A percentile compares a stretch with the other conserved stretches of the same genome.
These are phyloP conservation scores for Nerophis ophidion DNA, from an alignment of 2,113 vertebrate species.

Conservation along the genomic window DNA sequence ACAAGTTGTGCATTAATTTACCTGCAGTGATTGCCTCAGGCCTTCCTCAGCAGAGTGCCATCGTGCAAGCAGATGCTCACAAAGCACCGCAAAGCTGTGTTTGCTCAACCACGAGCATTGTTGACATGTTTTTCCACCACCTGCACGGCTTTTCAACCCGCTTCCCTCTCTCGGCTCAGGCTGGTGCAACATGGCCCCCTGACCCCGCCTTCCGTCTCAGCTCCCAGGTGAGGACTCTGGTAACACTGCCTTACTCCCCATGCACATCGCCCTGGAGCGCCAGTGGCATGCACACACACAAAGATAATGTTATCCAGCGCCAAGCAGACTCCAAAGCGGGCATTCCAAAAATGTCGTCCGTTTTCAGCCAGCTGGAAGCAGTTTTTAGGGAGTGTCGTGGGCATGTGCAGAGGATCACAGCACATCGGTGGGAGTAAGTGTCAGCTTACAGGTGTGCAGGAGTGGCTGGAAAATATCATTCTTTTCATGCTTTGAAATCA, in stretches of 20 bases:
- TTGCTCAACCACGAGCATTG: slow-evolving; percentile 10
- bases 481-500: too few relatives aligned
- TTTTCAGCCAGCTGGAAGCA: slow-evolving; percentile 1
- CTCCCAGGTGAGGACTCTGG: slow-evolving; percentile 41
- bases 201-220: slow-evolving; percentile 13
- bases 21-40: slow-evolving; percentile 9
- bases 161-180: background rate
- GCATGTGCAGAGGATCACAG: background rate
- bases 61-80: slow-evolving; percentile 1
- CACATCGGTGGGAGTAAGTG: slow-evolving; percentile 30
- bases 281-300: background rate
- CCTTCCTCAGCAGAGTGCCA: background rate
- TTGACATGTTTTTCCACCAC: background rate
- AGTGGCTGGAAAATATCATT: background rate
- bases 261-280: slow-evolving; percentile 11
- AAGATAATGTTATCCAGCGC: too few relatives aligned
- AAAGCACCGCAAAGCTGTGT: slow-evolving; percentile 7
- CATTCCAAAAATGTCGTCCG: background rate
- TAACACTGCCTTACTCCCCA: slow-evolving; percentile 12
- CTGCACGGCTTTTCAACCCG: too few relatives aligned
- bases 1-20: slow-evolving; percentile 13
- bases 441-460: slow-evolving; percentile 33
- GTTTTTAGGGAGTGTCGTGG: background rate
- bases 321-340: too few relatives aligned
- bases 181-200: background rate